These are phyloP conservation scores for Cecidostiba fungosa DNA, from an alignment of 2,888 invertebrate genomes.

Conservation along the genomic window DNA sequence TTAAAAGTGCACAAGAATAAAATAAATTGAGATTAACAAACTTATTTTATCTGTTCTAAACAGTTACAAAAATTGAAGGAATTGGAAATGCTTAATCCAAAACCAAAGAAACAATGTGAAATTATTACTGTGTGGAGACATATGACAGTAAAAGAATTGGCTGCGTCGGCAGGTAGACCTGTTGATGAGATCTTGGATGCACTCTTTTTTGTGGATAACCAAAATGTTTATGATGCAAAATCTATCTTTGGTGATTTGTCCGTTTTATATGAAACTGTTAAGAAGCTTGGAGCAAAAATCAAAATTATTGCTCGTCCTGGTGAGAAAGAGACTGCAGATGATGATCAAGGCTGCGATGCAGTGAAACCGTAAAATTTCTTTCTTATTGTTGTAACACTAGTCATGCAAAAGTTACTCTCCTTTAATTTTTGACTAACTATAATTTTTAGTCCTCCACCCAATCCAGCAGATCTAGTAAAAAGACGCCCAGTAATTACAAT, in stretches of 20 bases:
- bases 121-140: slow-evolving; percentile 89
- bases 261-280: slow-evolving; percentile 86
- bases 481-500: slow-evolving; percentile 98
- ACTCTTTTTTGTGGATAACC: slow-evolving; percentile 84
- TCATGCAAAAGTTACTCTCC: slow-evolving; percentile 66
- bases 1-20: background rate
- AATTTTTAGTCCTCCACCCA: slow-evolving; percentile 83
- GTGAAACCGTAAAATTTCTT: slow-evolving; percentile 71
- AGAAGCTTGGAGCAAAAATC: slow-evolving; percentile 85
- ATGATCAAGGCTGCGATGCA: slow-evolving; percentile 73
- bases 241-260: slow-evolving; percentile 85
- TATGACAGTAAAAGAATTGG: slow-evolving; percentile 90
- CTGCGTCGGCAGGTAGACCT: slow-evolving; percentile 84
- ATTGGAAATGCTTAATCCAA: slow-evolving; percentile 83
- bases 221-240: slow-evolving; percentile 81
- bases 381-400: slow-evolving; percentile 65
- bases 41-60: slow-evolving; percentile 36
- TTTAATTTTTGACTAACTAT: slow-evolving; percentile 36
- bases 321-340: slow-evolving; percentile 77
- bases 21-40: background rate
- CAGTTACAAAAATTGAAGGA: slow-evolving; percentile 79
- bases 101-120: slow-evolving; percentile 80
- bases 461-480: slow-evolving; percentile 84
- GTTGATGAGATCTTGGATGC: slow-evolving; percentile 87
- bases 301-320: slow-evolving; percentile 79